These are phyloP conservation scores for Oscheius myriophilus DNA, from an alignment of 2,888 invertebrate genomes.

Conservation along the genomic window DNA sequence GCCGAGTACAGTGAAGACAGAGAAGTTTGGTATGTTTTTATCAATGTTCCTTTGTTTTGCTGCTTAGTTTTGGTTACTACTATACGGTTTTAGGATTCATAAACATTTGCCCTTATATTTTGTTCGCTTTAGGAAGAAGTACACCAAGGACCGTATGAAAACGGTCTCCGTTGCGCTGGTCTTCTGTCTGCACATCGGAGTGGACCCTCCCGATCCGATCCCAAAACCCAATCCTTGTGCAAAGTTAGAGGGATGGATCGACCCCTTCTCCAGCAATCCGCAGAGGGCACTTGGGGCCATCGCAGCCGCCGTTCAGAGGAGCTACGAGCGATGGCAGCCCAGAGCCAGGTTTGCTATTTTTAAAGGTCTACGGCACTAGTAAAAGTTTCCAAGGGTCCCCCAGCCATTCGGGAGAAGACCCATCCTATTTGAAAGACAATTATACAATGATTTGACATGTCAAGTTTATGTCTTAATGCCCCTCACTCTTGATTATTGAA, in stretches of 20 bases:
- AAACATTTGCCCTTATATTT: background rate
- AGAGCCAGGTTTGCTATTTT: constrained; percentile 78
- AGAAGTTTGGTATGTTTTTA: constrained; percentile 32
- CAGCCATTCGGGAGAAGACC: too few relatives aligned
- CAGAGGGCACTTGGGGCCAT: constrained; percentile 86
- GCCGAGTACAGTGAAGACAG: constrained; percentile 40
- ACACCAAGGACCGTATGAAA: constrained; percentile 82
- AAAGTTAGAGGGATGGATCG: constrained; percentile 87
- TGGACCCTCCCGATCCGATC: constrained; percentile 93
- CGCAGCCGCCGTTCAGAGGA: constrained; percentile 88
- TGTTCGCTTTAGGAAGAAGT: constrained; percentile 33
- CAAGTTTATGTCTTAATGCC: too few relatives aligned
- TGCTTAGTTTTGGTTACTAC: background rate
- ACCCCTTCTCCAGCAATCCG: constrained; percentile 82
- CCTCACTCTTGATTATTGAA: too few relatives aligned
- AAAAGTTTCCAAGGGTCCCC: too few relatives aligned
- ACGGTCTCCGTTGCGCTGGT: constrained; percentile 98
- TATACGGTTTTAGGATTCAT: too few relatives aligned
- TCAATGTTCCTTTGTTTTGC: constrained; percentile 2
- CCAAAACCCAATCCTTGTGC: constrained; percentile 95
- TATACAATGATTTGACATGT: too few relatives aligned
- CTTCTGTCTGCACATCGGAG: constrained; percentile 96
- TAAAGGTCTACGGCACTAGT: too few relatives aligned
- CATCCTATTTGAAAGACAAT: too few relatives aligned
- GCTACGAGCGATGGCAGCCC: constrained; percentile 99